Conservation (phyloP, 2,113 vertebrate genomes). For the Meleagris gallopavo region DNA sequence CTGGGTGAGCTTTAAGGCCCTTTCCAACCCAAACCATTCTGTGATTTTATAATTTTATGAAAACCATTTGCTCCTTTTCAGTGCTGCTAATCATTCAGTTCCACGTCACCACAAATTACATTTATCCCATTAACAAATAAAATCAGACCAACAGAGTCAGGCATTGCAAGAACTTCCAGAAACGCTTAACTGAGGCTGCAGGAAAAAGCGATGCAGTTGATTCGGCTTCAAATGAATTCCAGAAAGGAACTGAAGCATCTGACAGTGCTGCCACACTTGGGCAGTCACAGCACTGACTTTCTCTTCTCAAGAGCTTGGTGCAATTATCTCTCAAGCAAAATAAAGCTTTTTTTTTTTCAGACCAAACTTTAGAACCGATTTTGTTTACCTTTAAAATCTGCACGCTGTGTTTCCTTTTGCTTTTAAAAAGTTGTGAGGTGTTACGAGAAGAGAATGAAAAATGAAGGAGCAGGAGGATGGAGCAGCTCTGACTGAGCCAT, state of each 20-base stretch:
- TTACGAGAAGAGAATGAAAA: neutral
- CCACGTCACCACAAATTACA: neutral
- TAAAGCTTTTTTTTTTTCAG: conserved; percentile 23
- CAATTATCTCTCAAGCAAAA: neutral
- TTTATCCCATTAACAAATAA: neutral
- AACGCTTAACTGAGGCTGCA: neutral
- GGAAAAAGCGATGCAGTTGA: neutral
- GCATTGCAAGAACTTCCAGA: neutral
- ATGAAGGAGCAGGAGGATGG: neutral
- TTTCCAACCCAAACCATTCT: no score
- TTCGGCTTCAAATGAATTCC: conserved; percentile 29
- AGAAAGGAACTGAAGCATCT: conserved; percentile 70
- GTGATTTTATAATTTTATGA: no score
- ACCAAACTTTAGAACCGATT: neutral
- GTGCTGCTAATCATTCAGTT: neutral
- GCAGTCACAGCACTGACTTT: conserved; percentile 16
- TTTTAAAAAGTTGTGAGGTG: neutral
- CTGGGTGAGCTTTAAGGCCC: no score
- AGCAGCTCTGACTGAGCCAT: neutral
- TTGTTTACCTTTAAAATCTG: neutral
- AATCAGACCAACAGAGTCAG: neutral
- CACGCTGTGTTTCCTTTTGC: neutral
- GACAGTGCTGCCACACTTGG: conserved; percentile 51
- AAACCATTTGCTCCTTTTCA: neutral
- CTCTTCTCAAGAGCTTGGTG: neutral